phyloP scores from a whole-genome alignment of 1,140 invertebrate species.

The Drosophila pectinifera region DNA sequence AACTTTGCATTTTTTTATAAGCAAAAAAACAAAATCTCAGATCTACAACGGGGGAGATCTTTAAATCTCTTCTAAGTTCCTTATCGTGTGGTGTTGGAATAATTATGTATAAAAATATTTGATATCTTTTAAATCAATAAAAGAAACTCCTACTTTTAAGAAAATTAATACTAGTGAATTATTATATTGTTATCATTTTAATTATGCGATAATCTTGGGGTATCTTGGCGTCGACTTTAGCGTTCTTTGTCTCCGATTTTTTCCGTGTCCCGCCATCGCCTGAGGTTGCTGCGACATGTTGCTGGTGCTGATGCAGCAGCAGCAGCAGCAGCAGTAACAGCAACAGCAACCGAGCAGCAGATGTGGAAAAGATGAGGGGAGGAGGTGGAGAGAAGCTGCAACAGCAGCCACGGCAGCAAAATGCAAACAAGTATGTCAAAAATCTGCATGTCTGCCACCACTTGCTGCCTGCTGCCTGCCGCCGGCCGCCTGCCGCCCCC shows the following conservation, averaged over 20 bases:
- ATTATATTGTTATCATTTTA: too few relatives aligned
- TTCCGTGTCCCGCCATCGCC: constrained; percentile 42
- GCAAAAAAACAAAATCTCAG: too few relatives aligned
- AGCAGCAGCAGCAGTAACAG: constrained; percentile 28
- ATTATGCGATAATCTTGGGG: too few relatives aligned
- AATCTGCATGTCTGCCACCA: constrained; percentile 83
- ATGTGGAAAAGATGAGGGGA: constrained; percentile 15
- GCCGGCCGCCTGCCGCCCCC: constrained; percentile 15
- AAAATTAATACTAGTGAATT: too few relatives aligned
- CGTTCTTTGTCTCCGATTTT: constrained; percentile 17
- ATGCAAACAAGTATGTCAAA: constrained; percentile 84
- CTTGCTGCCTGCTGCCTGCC: constrained; percentile 60
- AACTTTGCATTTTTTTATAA: too few relatives aligned
- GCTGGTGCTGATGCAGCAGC: constrained; percentile 57
- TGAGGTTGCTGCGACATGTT: constrained; percentile 69
- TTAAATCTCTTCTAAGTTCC: too few relatives aligned
- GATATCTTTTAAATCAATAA: too few relatives aligned
- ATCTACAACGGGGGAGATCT: too few relatives aligned
- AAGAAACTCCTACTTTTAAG: too few relatives aligned
- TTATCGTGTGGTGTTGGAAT: too few relatives aligned
- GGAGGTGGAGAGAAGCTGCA: constrained; percentile 22
- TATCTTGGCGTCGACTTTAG: constrained; percentile 12
- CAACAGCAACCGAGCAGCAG: constrained; percentile 25
- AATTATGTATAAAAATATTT: too few relatives aligned
- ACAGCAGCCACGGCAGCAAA: constrained; percentile 73